These are phyloP conservation scores for Lithophane socia DNA, from an alignment of 2,888 invertebrate species.

Conservation along the genomic window DNA sequence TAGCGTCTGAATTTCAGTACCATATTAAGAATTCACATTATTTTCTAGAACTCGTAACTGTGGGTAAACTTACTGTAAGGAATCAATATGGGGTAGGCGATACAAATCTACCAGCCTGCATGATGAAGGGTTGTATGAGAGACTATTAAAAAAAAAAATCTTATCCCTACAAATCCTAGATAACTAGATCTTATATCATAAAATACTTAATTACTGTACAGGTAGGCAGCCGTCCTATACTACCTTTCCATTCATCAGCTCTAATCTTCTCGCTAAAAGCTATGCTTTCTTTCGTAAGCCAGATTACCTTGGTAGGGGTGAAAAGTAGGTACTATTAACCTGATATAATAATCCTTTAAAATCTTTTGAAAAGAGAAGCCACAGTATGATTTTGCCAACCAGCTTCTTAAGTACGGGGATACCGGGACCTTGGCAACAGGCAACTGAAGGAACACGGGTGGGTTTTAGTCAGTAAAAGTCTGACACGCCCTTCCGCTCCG, in stretches of 20 bases:
- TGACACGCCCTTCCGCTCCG: too few relatives aligned
- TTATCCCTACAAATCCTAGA: too few relatives aligned
- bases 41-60: neutral
- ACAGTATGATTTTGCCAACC: neutral
- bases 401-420: neutral
- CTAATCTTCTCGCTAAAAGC: neutral
- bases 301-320: slow-evolving; percentile 3
- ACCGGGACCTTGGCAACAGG: too few relatives aligned
- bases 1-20: neutral
- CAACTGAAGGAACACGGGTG: too few relatives aligned
- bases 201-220: neutral
- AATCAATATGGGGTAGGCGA: too few relatives aligned
- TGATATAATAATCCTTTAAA: slow-evolving; percentile 8
- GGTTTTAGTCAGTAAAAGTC: too few relatives aligned
- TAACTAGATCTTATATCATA: too few relatives aligned
- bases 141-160: too few relatives aligned
- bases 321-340: neutral
- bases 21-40: neutral
- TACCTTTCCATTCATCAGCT: neutral
- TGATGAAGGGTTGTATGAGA: too few relatives aligned
- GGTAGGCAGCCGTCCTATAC: neutral
- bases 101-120: too few relatives aligned
- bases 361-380: slow-evolving; percentile 4
- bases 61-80: too few relatives aligned
- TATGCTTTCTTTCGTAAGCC: slow-evolving; percentile 1